Evolutionary conservation across 1,140 invertebrate species (phyloP).

Genomic region (Panulirus ornatus): DNA sequence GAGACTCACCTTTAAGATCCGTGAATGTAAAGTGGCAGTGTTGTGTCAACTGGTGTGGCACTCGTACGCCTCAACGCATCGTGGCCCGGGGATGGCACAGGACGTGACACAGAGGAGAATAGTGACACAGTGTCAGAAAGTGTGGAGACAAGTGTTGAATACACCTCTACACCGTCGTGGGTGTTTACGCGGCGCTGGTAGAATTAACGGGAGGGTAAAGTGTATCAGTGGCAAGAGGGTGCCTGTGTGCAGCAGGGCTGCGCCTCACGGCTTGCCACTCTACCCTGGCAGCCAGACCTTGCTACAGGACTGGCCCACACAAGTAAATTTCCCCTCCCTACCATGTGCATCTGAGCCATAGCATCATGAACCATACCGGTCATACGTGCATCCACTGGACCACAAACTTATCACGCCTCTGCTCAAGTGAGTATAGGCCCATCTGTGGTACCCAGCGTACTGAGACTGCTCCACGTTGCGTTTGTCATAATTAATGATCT

Average conservation of each 20-base stretch:
- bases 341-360: background rate
- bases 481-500: too few relatives aligned
- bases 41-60: conserved; percentile 49
- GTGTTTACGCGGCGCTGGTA: background rate
- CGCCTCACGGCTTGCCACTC: background rate
- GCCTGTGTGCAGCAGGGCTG: background rate
- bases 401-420: conserved; percentile 46
- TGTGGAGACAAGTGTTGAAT: background rate
- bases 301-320: conserved; percentile 21
- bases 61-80: conserved; percentile 6
- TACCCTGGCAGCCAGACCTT: conserved; percentile 36
- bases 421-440: conserved; percentile 44
- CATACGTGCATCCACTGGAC: conserved; percentile 64
- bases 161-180: background rate
- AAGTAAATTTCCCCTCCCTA: background rate
- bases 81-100: conserved; percentile 52
- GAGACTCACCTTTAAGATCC: background rate
- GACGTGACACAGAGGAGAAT: conserved; percentile 56
- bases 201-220: background rate
- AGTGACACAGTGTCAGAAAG: conserved; percentile 42
- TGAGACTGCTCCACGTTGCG: too few relatives aligned
- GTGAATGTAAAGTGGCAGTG: conserved; percentile 49
- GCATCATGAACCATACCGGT: conserved; percentile 52
- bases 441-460: too few relatives aligned
- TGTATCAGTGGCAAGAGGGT: background rate